Evolutionary conservation across 2,797 vertebrate genomes (phyloP), one percentile per base, ranked within the genome.

Genomic region (Esox masquinongy): DNA sequence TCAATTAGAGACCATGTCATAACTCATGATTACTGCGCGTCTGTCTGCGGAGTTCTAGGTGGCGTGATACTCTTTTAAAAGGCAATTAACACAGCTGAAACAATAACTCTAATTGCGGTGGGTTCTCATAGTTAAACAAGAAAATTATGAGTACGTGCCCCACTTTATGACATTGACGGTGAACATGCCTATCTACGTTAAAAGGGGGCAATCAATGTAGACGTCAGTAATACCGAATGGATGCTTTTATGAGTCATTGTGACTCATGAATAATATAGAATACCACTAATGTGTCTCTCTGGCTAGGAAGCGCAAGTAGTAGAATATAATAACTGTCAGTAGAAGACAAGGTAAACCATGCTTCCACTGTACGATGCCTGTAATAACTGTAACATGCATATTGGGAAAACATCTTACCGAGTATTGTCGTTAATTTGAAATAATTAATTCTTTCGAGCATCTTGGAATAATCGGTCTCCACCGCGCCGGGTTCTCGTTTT

Each of bases 331-430:
- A 43, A 6, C 39, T 43, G 29, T 31, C 29, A 53, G 50, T 53
- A 19, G 50, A 53, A 6, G 26, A 29, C 1, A 70, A 43, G 43
- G 12, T 61, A 56, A 8, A 72, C n/a, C 71, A 59, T 61, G 51
- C 53, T 36, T 36, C 12, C 51, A 34, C 31, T 3, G 11, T 14
- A 31, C 24, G 15, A 5, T 16, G 53, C n/a, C 19, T 15, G 66
- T 70, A 19, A 71, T 51, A 29, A 31, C n/a, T 16, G 6, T 16
- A 34, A 36, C 14, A 56, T 29, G 71, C 4, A 7, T n/a, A 0
- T 1, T 4, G 7, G 1, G 1, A 53, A 12, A 26, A 56, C 1
- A 15, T 7, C 92, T 90, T 73, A 93, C 92, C 88, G 17, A 56
- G 39, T 31, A 81, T n/a, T 59, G 53, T 73, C 47, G 86, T 61